A percentile compares a stretch with the other conserved stretches of the same genome.
These are phyloP conservation scores for Heliocidaris erythrogramma DNA, from an alignment of 35 echinoderm and acorn worm species.

Conservation along the genomic window DNA sequence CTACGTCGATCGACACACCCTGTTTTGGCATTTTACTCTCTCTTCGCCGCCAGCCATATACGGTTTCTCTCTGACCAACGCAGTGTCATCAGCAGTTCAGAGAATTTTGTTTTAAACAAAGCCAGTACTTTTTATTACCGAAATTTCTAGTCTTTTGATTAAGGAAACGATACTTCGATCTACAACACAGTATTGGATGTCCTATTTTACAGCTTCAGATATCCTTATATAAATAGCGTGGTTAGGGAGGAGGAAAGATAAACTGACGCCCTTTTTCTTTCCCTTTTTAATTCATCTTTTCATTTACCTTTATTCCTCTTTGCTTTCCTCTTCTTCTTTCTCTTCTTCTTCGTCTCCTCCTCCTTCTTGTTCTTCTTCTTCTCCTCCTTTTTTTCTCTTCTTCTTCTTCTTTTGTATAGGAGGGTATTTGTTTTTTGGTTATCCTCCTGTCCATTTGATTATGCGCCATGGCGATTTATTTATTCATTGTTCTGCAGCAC, in stretches of 20 bases:
- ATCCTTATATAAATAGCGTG: too few relatives aligned
- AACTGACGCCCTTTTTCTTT: background rate
- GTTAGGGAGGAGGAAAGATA: too few relatives aligned
- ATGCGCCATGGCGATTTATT: background rate
- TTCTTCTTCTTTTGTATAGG: background rate
- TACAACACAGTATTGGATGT: background rate
- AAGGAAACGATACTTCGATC: background rate
- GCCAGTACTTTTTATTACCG: background rate
- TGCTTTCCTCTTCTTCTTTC: background rate
- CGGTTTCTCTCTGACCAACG: background rate
- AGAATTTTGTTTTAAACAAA: too few relatives aligned
- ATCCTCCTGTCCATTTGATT: background rate
- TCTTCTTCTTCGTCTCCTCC: background rate
- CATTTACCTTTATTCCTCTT: background rate
- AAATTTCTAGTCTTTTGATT: background rate
- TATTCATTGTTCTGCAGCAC: background rate
- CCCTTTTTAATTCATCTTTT: background rate
- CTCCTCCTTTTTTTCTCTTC: background rate
- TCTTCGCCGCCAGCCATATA: too few relatives aligned
- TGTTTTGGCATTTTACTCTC: background rate
- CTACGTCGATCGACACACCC: background rate
- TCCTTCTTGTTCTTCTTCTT: constrained; percentile 18
- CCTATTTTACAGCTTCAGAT: background rate
- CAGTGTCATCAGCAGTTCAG: background rate
- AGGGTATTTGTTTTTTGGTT: background rate